Evolutionary conservation across 2,113 vertebrate genomes (phyloP).

Genomic region (Lampris incognitus): DNA sequence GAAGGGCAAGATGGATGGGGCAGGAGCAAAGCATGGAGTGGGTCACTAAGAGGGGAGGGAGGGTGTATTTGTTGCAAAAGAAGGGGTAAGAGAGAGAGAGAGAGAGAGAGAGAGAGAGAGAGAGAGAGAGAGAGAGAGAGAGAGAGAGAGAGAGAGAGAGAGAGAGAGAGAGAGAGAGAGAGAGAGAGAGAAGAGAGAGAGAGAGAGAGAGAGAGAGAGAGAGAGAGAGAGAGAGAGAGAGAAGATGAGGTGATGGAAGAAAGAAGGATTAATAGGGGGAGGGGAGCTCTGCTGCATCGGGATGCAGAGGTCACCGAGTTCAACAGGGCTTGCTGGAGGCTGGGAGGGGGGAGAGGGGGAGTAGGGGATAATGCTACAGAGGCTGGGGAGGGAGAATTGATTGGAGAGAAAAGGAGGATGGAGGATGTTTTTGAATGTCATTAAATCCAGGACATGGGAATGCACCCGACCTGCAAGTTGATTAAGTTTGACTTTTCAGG

Average conservation of each 20-base stretch:
- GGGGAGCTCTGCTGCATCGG: constrained; percentile 26
- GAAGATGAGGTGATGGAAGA: background rate
- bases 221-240: constrained; percentile 20
- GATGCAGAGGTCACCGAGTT: constrained; percentile 58
- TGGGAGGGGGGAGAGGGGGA: constrained; percentile 51
- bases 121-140: constrained; percentile 17
- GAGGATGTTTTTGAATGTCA: too few species aligned
- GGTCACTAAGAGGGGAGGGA: constrained; percentile 4
- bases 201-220: constrained; percentile 25
- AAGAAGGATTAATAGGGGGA: constrained; percentile 46
- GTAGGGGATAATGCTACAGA: background rate
- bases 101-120: constrained; percentile 14
- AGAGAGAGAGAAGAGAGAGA: constrained; percentile 19
- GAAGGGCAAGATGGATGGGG: background rate
- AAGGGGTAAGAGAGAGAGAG: constrained; percentile 7
- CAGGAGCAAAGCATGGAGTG: constrained; percentile 5
- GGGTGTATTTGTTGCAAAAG: constrained; percentile 23
- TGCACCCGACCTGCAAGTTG: too few species aligned
- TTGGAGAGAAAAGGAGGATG: background rate
- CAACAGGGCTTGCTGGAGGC: constrained; percentile 34
- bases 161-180: constrained; percentile 5
- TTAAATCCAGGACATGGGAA: background rate
- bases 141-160: background rate
- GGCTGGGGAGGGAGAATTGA: constrained; percentile 15
- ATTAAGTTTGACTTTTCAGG: too few species aligned